phyloP scores from a whole-genome alignment of 2,113 vertebrate species.

The Sinocyclocheilus rhinocerous region DNA sequence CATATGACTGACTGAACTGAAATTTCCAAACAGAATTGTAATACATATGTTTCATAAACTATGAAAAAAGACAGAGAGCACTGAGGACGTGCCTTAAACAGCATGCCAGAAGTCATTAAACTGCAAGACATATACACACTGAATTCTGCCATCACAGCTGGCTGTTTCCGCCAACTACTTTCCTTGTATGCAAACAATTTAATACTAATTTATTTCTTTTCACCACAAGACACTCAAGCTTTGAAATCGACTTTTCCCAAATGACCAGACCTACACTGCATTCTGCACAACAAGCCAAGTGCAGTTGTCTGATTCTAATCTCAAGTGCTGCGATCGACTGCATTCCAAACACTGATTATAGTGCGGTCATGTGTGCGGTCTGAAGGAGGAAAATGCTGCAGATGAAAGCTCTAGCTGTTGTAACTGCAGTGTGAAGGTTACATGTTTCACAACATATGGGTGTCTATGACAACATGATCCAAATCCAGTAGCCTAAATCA shows the following conservation, averaged over 20 bases:
- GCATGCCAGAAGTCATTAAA: background rate
- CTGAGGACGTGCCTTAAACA: background rate
- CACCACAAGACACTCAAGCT: slow-evolving; percentile 34
- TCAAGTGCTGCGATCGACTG: slow-evolving; percentile 21
- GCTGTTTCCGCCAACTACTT: slow-evolving; percentile 5
- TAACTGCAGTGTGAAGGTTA: slow-evolving; percentile 39
- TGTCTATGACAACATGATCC: background rate
- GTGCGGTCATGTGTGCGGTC: no score
- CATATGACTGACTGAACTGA: background rate
- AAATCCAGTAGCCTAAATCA: background rate
- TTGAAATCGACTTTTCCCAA: slow-evolving; percentile 40
- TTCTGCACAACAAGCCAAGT: slow-evolving; percentile 27
- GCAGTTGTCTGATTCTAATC: slow-evolving; percentile 46
- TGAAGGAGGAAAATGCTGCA: slow-evolving; percentile 22
- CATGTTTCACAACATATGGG: slow-evolving; percentile 17
- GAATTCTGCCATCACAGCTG: slow-evolving; percentile 17
- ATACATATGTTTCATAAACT: background rate
- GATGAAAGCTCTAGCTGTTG: slow-evolving; percentile 1
- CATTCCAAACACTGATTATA: slow-evolving; percentile 41
- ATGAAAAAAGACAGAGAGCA: background rate
- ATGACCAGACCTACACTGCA: slow-evolving; percentile 22
- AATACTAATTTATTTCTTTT: slow-evolving; percentile 36
- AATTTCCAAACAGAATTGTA: background rate
- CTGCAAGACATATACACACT: background rate
- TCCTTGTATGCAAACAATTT: slow-evolving; percentile 28